phyloP scores from a whole-genome alignment of 2,888 invertebrate species.

The Cephus runcator region DNA sequence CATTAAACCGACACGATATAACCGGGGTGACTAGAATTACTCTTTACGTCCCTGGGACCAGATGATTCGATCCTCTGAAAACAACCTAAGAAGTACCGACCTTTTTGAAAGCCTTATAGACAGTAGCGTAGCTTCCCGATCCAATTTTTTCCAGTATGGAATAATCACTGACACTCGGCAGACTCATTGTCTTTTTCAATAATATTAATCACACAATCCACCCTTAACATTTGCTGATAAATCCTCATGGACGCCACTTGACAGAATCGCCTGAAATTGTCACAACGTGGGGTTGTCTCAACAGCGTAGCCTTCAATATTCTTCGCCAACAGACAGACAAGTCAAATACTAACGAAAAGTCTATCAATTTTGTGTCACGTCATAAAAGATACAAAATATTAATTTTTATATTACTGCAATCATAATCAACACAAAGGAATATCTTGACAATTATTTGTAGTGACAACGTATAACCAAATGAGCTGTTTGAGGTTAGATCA shows the following conservation, averaged over 20 bases:
- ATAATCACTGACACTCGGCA: constrained; percentile 75
- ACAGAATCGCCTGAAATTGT: background rate
- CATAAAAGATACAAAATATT: background rate
- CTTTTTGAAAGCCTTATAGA: constrained; percentile 82
- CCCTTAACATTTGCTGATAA: constrained; percentile 45
- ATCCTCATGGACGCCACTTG: background rate
- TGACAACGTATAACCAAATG: background rate
- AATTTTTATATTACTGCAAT: background rate
- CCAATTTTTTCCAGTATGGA: constrained; percentile 81
- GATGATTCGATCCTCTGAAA: constrained; percentile 18
- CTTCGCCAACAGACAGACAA: background rate
- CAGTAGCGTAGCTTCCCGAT: constrained; percentile 84
- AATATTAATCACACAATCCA: constrained; percentile 39
- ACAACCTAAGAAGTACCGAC: constrained; percentile 57
- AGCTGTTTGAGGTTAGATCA: background rate
- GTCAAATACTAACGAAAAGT: background rate
- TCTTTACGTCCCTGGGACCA: constrained; percentile 19
- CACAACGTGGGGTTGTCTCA: background rate
- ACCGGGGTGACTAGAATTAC: background rate
- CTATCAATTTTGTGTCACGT: background rate
- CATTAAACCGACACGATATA: background rate
- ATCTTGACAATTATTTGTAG: background rate
- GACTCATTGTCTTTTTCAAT: constrained; percentile 62
- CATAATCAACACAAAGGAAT: background rate
- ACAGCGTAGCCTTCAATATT: background rate